These are phyloP conservation scores for Pyrrhia umbra DNA, from an alignment of 2,888 invertebrate genomes.

Conservation along the genomic window DNA sequence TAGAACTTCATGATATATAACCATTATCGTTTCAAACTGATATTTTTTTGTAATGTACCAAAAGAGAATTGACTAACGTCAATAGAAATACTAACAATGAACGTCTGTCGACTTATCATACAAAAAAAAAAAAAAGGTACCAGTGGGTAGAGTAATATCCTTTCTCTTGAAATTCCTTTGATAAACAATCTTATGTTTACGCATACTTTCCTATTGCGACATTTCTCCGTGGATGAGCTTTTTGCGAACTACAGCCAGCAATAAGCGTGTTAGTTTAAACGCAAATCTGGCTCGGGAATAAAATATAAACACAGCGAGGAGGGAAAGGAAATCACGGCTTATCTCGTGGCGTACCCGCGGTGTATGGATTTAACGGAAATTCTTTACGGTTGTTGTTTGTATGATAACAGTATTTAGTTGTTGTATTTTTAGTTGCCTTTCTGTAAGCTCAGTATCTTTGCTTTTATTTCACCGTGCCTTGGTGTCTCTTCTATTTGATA, in stretches of 20 bases:
- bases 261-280: background rate
- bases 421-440: background rate
- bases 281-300: constrained; percentile 10
- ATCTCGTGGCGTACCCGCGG: background rate
- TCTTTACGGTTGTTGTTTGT: constrained; percentile 2
- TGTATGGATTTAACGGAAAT: background rate
- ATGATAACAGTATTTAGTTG: constrained; percentile 1
- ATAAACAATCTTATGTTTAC: background rate
- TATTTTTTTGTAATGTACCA: too few relatives aligned
- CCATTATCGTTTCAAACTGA: too few relatives aligned
- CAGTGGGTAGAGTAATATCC: background rate
- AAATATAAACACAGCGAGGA: constrained; percentile 6
- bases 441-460: background rate
- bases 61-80: too few relatives aligned
- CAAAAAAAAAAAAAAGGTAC: background rate
- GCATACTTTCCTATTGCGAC: background rate
- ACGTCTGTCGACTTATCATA: too few relatives aligned
- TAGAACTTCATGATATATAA: too few relatives aligned
- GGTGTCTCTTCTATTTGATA: background rate
- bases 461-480: background rate
- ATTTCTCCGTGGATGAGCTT: background rate
- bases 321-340: constrained; percentile 10
- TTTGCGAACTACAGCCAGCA: background rate
- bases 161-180: too few relatives aligned
- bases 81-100: too few relatives aligned